These are phyloP conservation scores for Sceloporus tristichus DNA, from an alignment of 2,113 vertebrate species.

Conservation along the genomic window DNA sequence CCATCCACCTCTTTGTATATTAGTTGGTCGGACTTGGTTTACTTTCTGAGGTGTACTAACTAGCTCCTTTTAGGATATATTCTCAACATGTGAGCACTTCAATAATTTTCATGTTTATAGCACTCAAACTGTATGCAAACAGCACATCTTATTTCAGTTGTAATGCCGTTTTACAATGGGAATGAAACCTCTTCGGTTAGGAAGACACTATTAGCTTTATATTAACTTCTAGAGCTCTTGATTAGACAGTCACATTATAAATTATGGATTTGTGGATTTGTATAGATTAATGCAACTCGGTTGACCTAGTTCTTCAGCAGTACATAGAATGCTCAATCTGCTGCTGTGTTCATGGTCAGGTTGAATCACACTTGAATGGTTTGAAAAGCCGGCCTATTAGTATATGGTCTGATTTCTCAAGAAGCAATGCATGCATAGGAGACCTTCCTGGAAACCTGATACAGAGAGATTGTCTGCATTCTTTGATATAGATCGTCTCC, in stretches of 20 bases:
- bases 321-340: slow-evolving; percentile 48
- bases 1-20: too few species aligned
- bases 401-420: slow-evolving; percentile 30
- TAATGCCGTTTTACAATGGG: too few species aligned
- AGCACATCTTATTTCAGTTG: too few species aligned
- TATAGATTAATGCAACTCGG: slow-evolving; percentile 43
- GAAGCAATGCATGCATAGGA: not conserved
- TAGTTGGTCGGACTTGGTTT: too few species aligned
- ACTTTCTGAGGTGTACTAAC: too few species aligned
- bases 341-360: slow-evolving; percentile 15
- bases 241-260: slow-evolving; percentile 24
- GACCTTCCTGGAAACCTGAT: not conserved
- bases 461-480: not conserved
- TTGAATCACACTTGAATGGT: slow-evolving; percentile 23
- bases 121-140: too few species aligned
- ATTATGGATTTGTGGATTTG: slow-evolving; percentile 6
- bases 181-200: not conserved
- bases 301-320: slow-evolving; percentile 62
- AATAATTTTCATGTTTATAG: too few species aligned
- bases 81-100: too few species aligned
- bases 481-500: not conserved
- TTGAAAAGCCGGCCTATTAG: slow-evolving; percentile 46
- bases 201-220: slow-evolving; percentile 16
- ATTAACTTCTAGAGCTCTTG: slow-evolving; percentile 36
- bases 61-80: too few species aligned